Conservation (phyloP, 2,113 vertebrate genomes). For the Morone chrysops region DNA sequence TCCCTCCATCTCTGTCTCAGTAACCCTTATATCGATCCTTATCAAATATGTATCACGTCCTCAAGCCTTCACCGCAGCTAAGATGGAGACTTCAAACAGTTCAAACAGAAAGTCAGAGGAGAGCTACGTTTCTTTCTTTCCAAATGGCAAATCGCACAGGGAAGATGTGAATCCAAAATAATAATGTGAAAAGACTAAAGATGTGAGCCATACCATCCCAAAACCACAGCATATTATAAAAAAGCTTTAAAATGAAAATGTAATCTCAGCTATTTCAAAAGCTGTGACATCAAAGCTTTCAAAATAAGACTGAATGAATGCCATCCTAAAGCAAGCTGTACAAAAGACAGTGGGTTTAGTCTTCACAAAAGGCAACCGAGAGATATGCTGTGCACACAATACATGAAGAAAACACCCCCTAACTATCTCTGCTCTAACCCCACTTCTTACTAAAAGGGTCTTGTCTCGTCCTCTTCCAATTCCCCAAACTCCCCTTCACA, state of each 20-base stretch:
- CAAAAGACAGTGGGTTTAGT: slow-evolving; percentile 23
- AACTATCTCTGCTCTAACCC: slow-evolving; percentile 51
- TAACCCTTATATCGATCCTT: slow-evolving; percentile 79
- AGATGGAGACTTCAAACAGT: slow-evolving; percentile 78
- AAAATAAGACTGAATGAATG: slow-evolving; percentile 15
- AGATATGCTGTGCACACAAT: slow-evolving; percentile 24
- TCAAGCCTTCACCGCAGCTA: slow-evolving; percentile 72
- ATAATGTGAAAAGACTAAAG: slow-evolving; percentile 22
- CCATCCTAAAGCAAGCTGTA: slow-evolving; percentile 12
- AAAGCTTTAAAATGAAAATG: slow-evolving; percentile 35
- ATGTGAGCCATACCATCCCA: not conserved
- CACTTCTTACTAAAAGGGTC: slow-evolving; percentile 70
- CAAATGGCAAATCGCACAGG: slow-evolving; percentile 49
- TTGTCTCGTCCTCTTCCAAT: slow-evolving; percentile 68
- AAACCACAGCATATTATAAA: slow-evolving; percentile 3
- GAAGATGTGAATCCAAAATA: slow-evolving; percentile 35
- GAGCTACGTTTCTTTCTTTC: slow-evolving; percentile 49
- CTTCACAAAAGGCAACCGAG: slow-evolving; percentile 6
- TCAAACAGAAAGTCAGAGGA: slow-evolving; percentile 73
- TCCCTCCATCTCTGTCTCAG: slow-evolving; percentile 77
- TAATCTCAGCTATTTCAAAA: slow-evolving; percentile 41
- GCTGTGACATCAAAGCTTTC: slow-evolving; percentile 48
- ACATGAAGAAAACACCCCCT: slow-evolving; percentile 38
- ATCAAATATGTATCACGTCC: slow-evolving; percentile 84
- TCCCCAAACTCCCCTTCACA: slow-evolving; percentile 77